Base-by-base conservation (phyloP, 2,797 vertebrate species). In the Todus mexicanus region DNA sequence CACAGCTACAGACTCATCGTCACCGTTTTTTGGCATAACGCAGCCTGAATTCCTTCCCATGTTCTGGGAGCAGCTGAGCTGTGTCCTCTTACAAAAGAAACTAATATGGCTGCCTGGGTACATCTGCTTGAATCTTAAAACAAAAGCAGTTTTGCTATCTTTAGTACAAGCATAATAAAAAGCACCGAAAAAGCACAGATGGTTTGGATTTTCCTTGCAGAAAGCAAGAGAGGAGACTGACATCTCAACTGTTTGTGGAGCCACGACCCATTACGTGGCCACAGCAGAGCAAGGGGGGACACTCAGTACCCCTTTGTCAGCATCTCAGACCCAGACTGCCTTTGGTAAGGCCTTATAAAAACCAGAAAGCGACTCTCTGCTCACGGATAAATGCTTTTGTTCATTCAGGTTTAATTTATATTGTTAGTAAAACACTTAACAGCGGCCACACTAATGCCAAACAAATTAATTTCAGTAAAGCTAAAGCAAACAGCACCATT, bases 41-140 rank as follows among this genome's bases (percentile, higher is more conserved):
- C 53, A 66, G 82, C 53, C 70, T 87, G 84, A 96, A 93, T 86
- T 61, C 64, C 90, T 93, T 90, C 91, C 95, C 92, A 29, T 88
- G 90, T 95, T 96, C 60, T 93, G 84, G 43, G 69, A 96, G 92
- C 91, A 95, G 94, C 87, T 96, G 84, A 94, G 93, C 78, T 89
- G 80, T 69, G 92, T 45, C 87, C 87, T 91, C 86, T 83, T 61
- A 96, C 93, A 84, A 94, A 96, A 94, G 86, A 95, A 93, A 96
- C 97, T 88, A 96, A 95, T 95, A 96, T 51, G 93, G 95, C 87
- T 89, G 96, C 72, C 93, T 96, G 89, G 19, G 56, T 83, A 82
- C 92, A 92, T 97, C 96, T 96, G 96, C 94, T 96, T 95, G 92
- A 94, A 96, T 92, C 96, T 95, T 84, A 96, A 97, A 96, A 97